phyloP scores from a whole-genome alignment of 2,113 vertebrate genomes.

The Hyla sarda region DNA sequence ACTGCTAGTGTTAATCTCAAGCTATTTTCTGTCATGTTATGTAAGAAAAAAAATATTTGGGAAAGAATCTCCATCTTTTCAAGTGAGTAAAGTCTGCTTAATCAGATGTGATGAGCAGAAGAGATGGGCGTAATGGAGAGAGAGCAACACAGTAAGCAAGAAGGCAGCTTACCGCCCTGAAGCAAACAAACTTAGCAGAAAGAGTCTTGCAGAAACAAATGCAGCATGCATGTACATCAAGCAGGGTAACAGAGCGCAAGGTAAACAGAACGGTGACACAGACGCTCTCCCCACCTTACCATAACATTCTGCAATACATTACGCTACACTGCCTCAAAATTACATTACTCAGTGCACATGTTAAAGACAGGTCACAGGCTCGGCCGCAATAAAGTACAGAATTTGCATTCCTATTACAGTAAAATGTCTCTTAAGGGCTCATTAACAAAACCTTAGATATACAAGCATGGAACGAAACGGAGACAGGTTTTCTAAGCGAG shows the following conservation, averaged over 20 bases:
- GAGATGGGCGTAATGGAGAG: slow-evolving; percentile 48
- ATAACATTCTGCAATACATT: not conserved
- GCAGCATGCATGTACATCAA: slow-evolving; percentile 40
- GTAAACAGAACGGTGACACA: slow-evolving; percentile 22
- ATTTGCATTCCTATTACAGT: not conserved
- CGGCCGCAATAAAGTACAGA: not conserved
- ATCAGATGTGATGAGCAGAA: slow-evolving; percentile 47
- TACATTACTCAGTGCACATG: not conserved
- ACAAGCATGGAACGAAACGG: not conserved
- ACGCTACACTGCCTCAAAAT: not conserved
- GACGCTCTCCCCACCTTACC: not conserved
- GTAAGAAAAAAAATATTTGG: slow-evolving; percentile 5
- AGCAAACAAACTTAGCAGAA: slow-evolving; percentile 33
- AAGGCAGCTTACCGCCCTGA: slow-evolving; percentile 33
- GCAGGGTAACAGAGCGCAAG: slow-evolving; percentile 20
- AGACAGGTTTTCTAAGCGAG: not conserved
- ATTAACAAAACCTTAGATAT: not conserved
- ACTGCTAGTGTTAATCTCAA: not conserved
- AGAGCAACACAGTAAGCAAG: slow-evolving; percentile 32
- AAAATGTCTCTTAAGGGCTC: not conserved
- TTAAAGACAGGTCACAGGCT: slow-evolving; percentile 6
- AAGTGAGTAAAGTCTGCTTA: slow-evolving; percentile 31
- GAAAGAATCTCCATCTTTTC: slow-evolving; percentile 13
- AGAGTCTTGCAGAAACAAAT: slow-evolving; percentile 29
- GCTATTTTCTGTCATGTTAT: slow-evolving; percentile 11